Evolutionary conservation across 2,113 vertebrate genomes (phyloP), one percentile per base, ranked within the genome.

Genomic region (Nibea albiflora): DNA sequence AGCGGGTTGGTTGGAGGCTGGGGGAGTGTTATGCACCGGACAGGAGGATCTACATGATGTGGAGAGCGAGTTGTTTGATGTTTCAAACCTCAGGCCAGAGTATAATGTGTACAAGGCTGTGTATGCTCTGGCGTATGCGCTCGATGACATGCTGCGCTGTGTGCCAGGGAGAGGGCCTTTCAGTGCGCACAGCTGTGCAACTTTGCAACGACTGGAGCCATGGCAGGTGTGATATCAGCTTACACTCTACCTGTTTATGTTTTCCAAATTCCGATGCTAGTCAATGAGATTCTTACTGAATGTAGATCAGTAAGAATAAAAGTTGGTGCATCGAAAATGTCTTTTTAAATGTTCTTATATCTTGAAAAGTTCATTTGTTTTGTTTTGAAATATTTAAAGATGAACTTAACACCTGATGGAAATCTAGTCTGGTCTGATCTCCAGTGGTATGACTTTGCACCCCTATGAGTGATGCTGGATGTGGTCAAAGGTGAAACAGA

Each of bases 91-190:
- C 19, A 80, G 86, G 70, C 83, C 91, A 15, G 90, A 94, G 6
- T 95, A 94, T 28, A 94, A 94, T 62, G 89, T 93, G 12, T 94
- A 95, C 71, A 94, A 94, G 58, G 94, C 94, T 61, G 93, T 95
- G 63, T 95, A 95, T 81, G 90, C 93, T 11, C 78, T 95, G 12
- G 94, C 93, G 0, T 76, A 94, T 69, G 91, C 92, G 4, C 85
- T 94, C 0, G 75, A 94, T 76, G 83, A 91, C 9, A 70, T 94
- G 58, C 73, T 91, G 64, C 69, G 7, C 20, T 95, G 94, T 89
- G 76, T 77, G 44, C 78, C 90, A 19, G 93, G 88, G 3, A 90
- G 73, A 74, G 94, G 93, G 5, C 94, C 94, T 53, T 94, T 94
- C 65, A 66, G 4, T 3, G 77, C 63, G 15, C 12, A 90, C 39